Base-by-base conservation (phyloP, 1,140 invertebrate genomes). In the Calosoma granatense region DNA sequence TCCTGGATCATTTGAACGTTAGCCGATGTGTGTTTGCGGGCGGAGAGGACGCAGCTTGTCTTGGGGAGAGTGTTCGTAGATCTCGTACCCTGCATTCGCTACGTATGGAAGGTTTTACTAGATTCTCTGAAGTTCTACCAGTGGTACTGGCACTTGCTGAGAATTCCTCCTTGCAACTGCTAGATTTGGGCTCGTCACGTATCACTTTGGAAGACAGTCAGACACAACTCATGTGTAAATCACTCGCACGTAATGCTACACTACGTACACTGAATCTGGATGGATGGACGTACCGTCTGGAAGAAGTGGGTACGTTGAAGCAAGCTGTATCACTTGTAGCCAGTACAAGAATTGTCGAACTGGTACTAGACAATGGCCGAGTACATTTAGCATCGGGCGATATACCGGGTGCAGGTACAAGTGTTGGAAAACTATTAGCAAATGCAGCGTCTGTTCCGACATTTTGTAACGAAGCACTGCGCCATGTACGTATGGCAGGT, bases 281-380 rank as follows among this genome's bases (percentile, higher is more conserved):
- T 57, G 78, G 78, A 30, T 80, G 79, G 78, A 80, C 75, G 17
- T 76, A 80, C 54, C 70, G 77, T 56, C 73, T 81, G 1, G 64
- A 76, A 72, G 73, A 76, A 59, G 71, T 70, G 52, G 72, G 71
- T 20, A 74, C 71, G 19, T 57, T 77, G n/a, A 62, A 70, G 0
- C 71, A 72, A 14, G 72, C 76, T 55, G 66, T 74, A 1, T 68
- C 72, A 30, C 65, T 77, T 21, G 59, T 77, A 39, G 67, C 68
- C 59, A 67, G 67, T 36, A 76, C 74, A 20, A 73, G 67, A 54
- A 68, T 77, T 3, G 65, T 74, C 14, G 75, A 77, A 61, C 58
- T 77, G 56, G 73, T 70, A 19, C 61, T 77, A 15, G 69, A 71
- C 54, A 75, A 75, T 61, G 74, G 74, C 17, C 71, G 74, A 1